These are phyloP conservation scores for Cartodere bifasciata DNA, from an alignment of 2,888 invertebrate genomes.

Conservation along the genomic window DNA sequence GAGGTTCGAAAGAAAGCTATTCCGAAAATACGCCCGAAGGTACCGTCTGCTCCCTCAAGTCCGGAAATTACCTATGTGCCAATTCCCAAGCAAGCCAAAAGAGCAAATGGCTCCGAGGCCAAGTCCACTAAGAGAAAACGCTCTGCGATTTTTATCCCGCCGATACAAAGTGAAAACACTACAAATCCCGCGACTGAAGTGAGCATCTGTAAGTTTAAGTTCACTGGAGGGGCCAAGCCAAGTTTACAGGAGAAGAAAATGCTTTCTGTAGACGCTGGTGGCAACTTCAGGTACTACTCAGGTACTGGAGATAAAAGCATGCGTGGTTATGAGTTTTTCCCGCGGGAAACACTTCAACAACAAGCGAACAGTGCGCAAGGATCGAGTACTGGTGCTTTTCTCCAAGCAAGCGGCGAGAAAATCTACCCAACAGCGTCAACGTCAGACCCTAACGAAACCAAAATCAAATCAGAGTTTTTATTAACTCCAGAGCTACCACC, in stretches of 20 bases:
- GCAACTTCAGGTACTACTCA: slow-evolving; percentile 73
- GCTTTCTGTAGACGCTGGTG: slow-evolving; percentile 79
- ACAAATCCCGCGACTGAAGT: slow-evolving; percentile 69
- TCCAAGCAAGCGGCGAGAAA: slow-evolving; percentile 42
- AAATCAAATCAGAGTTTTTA: slow-evolving; percentile 27
- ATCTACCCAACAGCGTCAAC: slow-evolving; percentile 31
- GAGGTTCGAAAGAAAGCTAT: slow-evolving; percentile 19
- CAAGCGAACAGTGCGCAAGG: slow-evolving; percentile 41
- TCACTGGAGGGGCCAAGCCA: slow-evolving; percentile 82
- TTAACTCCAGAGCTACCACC: slow-evolving; percentile 27
- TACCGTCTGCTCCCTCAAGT: slow-evolving; percentile 1
- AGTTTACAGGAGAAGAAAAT: slow-evolving; percentile 84
- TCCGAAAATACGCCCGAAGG: no score
- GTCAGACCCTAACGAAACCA: slow-evolving; percentile 25
- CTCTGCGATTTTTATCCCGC: slow-evolving; percentile 74
- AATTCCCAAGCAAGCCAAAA: no score
- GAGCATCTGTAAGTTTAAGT: slow-evolving; percentile 81
- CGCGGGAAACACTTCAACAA: slow-evolving; percentile 55
- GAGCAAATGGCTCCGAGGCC: no score
- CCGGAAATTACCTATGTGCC: no score
- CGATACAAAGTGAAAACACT: slow-evolving; percentile 61
- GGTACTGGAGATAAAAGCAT: slow-evolving; percentile 73
- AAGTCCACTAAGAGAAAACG: slow-evolving; percentile 58
- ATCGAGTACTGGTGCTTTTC: slow-evolving; percentile 39
- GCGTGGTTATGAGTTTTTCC: slow-evolving; percentile 64